Evolutionary conservation across 2,888 invertebrate genomes (phyloP).

Genomic region (Sesia apiformis): DNA sequence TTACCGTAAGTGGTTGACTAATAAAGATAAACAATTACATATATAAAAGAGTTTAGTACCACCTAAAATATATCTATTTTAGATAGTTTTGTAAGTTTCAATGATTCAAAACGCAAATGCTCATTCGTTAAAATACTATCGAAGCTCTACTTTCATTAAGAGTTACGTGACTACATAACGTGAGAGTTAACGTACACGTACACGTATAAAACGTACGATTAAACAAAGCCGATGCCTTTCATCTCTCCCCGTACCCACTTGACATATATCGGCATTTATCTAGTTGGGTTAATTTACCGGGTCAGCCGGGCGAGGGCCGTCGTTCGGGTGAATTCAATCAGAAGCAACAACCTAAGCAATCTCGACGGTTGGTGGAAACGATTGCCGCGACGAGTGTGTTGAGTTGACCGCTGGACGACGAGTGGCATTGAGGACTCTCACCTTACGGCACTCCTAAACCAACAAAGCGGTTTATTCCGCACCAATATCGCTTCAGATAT

Average conservation of each 20-base stretch:
- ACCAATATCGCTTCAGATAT: neutral
- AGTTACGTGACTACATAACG: no score
- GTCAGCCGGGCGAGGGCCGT: conserved; percentile 24
- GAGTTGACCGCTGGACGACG: conserved; percentile 45
- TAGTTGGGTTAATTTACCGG: conserved; percentile 56
- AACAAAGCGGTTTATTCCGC: conserved; percentile 30
- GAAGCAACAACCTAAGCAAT: conserved; percentile 65
- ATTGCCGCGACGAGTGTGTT: conserved; percentile 52
- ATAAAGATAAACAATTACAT: no score
- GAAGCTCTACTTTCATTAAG: no score
- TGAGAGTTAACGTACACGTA: neutral
- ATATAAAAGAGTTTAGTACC: no score
- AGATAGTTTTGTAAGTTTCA: no score
- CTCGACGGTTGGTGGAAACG: conserved; percentile 48
- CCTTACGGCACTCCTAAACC: conserved; percentile 30
- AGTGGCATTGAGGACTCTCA: conserved; percentile 39
- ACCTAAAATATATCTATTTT: no score
- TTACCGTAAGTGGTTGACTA: no score
- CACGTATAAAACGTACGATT: neutral
- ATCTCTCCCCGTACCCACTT: conserved; percentile 26
- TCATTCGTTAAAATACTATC: no score
- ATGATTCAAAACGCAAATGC: no score
- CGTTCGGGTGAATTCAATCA: conserved; percentile 61
- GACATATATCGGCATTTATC: conserved; percentile 55
- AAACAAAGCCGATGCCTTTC: neutral